A percentile compares a stretch with the other conserved stretches of the same genome.
Conservation (phyloP, 2,113 vertebrate species). For the Amazona vittata region DNA sequence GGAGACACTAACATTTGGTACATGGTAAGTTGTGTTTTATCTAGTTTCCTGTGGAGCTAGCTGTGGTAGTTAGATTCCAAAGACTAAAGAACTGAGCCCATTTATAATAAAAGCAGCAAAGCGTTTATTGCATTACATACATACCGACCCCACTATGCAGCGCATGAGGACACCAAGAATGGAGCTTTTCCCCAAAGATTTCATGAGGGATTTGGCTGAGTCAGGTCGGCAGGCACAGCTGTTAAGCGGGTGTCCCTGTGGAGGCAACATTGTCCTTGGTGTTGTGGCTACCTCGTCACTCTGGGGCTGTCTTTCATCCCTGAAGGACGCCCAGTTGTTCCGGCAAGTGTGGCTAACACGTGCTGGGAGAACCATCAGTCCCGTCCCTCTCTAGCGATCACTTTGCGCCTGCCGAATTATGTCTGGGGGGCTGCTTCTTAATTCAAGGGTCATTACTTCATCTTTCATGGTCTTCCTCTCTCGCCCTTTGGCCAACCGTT, state of each 20-base stretch:
- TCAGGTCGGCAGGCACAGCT: not conserved
- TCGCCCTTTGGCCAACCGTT: not conserved
- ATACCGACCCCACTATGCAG: not conserved
- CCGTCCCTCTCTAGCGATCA: not conserved
- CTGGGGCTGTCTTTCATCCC: not conserved
- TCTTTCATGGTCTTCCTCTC: not conserved
- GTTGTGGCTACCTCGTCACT: not conserved
- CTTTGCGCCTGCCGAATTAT: not conserved
- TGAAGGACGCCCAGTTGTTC: not conserved
- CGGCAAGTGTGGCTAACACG: not conserved
- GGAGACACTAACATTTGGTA: constrained; percentile 89
- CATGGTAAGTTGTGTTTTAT: constrained; percentile 79
- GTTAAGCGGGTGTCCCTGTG: not conserved
- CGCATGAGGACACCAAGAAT: not conserved
- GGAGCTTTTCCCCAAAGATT: not conserved
- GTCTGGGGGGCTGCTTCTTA: not conserved
- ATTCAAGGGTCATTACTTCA: not conserved
- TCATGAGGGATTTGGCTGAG: not conserved
- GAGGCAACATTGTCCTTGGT: not conserved
- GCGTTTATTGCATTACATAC: not conserved
- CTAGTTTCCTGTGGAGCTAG: constrained; percentile 16
- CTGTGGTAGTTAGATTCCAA: not conserved
- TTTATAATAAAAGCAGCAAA: not conserved
- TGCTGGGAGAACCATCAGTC: not conserved
- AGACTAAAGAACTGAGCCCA: not conserved